Evolutionary conservation across 1,140 invertebrate genomes (phyloP).

Genomic region (Trichoplusia ni): DNA sequence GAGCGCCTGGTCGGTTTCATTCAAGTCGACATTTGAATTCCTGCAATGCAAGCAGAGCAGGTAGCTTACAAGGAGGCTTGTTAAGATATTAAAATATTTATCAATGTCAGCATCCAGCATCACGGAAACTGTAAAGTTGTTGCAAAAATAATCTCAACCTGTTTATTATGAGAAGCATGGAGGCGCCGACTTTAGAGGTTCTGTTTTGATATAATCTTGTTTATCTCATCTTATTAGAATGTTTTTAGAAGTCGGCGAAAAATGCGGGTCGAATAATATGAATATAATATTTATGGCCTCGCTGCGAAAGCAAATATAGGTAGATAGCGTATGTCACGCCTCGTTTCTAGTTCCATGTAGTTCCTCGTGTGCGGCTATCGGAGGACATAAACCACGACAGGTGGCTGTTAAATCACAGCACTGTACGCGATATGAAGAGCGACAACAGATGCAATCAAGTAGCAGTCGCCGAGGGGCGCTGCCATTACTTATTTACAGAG

Average conservation of each 20-base stretch:
- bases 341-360: slow-evolving; percentile 31
- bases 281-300: slow-evolving; percentile 3
- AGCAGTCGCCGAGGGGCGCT: slow-evolving; percentile 26
- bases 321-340: slow-evolving; percentile 28
- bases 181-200: slow-evolving; percentile 20
- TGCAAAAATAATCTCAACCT: slow-evolving; percentile 21
- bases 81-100: slow-evolving; percentile 24
- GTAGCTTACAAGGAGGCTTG: slow-evolving; percentile 29
- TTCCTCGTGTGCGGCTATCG: slow-evolving; percentile 55
- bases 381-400: slow-evolving; percentile 58
- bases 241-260: slow-evolving; percentile 12
- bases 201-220: slow-evolving; percentile 9
- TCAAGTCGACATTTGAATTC: slow-evolving; percentile 18
- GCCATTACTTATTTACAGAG: slow-evolving; percentile 31
- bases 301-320: slow-evolving; percentile 12
- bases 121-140: slow-evolving; percentile 8
- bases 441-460: slow-evolving; percentile 50
- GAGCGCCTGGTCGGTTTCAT: slow-evolving; percentile 6
- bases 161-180: slow-evolving; percentile 12
- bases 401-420: slow-evolving; percentile 63
- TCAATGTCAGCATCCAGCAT: slow-evolving; percentile 7
- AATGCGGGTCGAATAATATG: slow-evolving; percentile 26
- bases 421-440: slow-evolving; percentile 54
- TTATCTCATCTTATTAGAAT: slow-evolving; percentile 25
- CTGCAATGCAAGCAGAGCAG: background rate